Evolutionary conservation across 1,140 invertebrate genomes (phyloP), one percentile per base, ranked within the genome.

Genomic region (Dinothrombium tinctorium): DNA sequence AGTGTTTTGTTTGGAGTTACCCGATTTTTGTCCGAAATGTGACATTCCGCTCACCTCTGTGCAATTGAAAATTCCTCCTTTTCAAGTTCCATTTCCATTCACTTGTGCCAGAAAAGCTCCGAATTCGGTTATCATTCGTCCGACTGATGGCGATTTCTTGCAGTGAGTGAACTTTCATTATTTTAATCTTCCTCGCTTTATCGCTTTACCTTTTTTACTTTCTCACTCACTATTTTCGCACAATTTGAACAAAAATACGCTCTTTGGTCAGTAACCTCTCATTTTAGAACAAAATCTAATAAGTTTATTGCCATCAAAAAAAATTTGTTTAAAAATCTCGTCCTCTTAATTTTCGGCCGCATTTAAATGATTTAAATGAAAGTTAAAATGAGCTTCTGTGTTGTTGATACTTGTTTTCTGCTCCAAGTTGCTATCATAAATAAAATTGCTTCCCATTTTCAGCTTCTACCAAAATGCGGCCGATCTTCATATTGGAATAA

Each of bases 401-500:
- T 6, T 23, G 15, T 28, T 33, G 4, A 11, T 7, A 17, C 24
- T 22, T 36, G 26, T 28, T 36, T 32, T 20, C n/a, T 36, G 8
- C 7, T 25, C 28, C 28, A n/a, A n/a, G n/a, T n/a, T n/a, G n/a
- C n/a, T n/a, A n/a, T n/a, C n/a, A n/a, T n/a, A n/a, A n/a, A n/a
- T n/a, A n/a, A n/a, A n/a, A n/a, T n/a, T n/a, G n/a, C n/a, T n/a
- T n/a, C n/a, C n/a, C n/a, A 2, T 24, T 64, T 65, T 44, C 58
- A 77, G 74, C 59, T 69, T 75, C 57, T 78, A 77, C 56, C 69
- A 68, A 53, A 73, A 76, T 58, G 69, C 69, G 31, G 71, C 70
- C 56, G 73, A 79, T 63, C 65, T 81, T 36, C 76, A 81, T 56
- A 79, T 80, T 57, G 76, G 75, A 31, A 67, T 81, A 41, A 79